phyloP scores from a whole-genome alignment of 2,797 vertebrate species.

The Podargus strigoides region DNA sequence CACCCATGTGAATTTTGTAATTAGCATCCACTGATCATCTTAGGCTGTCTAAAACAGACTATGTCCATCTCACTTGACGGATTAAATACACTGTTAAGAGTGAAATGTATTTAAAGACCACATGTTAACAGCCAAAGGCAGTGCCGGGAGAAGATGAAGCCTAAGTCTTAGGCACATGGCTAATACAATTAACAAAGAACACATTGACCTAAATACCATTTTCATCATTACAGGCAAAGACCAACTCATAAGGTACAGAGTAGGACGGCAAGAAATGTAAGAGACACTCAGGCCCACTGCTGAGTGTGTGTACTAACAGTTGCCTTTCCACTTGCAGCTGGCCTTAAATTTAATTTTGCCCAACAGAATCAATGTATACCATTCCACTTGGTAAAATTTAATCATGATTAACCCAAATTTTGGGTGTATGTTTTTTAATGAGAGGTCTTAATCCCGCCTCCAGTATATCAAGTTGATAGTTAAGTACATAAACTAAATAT shows the following conservation, averaged over 20 bases:
- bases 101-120: constrained; percentile 36
- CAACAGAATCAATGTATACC: background rate
- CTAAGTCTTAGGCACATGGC: constrained; percentile 9
- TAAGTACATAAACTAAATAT: background rate
- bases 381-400: background rate
- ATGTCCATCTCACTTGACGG: constrained; percentile 13
- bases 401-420: background rate
- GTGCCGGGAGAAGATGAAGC: background rate
- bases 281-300: background rate
- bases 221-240: background rate
- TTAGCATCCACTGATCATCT: background rate
- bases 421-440: background rate
- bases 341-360: background rate
- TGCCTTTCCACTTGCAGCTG: background rate
- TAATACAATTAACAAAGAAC: constrained; percentile 65
- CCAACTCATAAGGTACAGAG: background rate
- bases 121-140: background rate
- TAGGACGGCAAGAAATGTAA: background rate
- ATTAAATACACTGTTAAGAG: constrained; percentile 16
- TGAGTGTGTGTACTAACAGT: background rate
- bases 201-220: constrained; percentile 43
- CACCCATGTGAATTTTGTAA: background rate
- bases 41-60: constrained; percentile 7
- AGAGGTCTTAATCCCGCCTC: background rate
- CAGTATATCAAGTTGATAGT: background rate